Base-by-base conservation (phyloP, 2,113 vertebrate species). In the Lepisosteus oculatus region DNA sequence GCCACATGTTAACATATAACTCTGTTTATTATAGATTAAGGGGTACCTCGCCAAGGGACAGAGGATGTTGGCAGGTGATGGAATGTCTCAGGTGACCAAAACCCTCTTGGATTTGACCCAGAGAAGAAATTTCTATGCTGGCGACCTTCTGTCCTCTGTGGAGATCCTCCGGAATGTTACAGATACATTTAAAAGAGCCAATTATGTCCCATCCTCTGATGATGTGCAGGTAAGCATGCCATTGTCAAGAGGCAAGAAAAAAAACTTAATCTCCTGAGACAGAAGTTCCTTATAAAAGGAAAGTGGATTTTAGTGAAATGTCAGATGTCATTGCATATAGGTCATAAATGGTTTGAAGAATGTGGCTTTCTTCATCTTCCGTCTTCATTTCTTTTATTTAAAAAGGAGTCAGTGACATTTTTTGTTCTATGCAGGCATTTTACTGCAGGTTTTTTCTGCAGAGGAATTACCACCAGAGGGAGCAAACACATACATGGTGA, bases 101-200 rank as follows among this genome's bases (percentile, higher is more conserved):
- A 97, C 93, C 14, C 89, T 99, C 7, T 77, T 99, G 85, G 96
- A 99, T 85, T 94, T 99, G 88, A 98, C 97, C 3, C 97, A 98
- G 90, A 95, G 96, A 83, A 96, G 93, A 84, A 97, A 96, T 80
- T 98, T 98, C 85, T 99, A 99, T 59, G 96, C 96, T 12, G 97
- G 97, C 0, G 97, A 99, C 84, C 94, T 99, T 78, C 89, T 99
- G 43, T 92, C 95, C 72, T 99, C 97, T 0, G 97, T 99, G 86
- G 97, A 99, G 89, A 99, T 99, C 82, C 95, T 99, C 72, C 94
- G 95, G 87, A 99, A 99, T 45, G 97, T 99, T 80, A 99, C 97
- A 0, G 95, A 98, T 80, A 99, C 97, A 0, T 98, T 98, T 87
- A 98, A 95, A 86, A 94, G 97, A 80, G 97, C 97, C 80, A 98